phyloP scores from a whole-genome alignment of 2,888 invertebrate species.

The Rhyacophila evoluta region DNA sequence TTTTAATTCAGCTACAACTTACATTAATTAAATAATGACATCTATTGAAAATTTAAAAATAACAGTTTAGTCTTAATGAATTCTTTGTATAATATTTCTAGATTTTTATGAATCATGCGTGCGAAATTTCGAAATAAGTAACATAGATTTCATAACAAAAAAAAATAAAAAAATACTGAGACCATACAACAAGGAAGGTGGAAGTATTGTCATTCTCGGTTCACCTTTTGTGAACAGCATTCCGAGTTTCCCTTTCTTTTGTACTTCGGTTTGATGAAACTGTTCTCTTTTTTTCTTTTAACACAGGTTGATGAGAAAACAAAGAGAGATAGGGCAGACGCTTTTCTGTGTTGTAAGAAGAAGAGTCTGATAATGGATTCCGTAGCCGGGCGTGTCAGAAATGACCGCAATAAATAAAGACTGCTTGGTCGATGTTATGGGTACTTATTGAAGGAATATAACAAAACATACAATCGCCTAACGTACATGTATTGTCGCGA shows the following conservation, averaged over 20 bases:
- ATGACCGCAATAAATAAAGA: constrained; percentile 47
- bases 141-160: background rate
- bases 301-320: constrained; percentile 41
- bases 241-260: constrained; percentile 31
- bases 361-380: constrained; percentile 47
- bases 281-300: constrained; percentile 29
- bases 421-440: background rate
- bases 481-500: background rate
- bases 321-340: constrained; percentile 37
- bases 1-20: too few relatives aligned
- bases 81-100: too few relatives aligned
- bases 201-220: constrained; percentile 16
- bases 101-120: background rate
- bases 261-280: constrained; percentile 45
- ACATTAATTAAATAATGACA: too few relatives aligned
- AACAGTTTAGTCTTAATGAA: too few relatives aligned
- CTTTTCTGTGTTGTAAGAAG: constrained; percentile 36
- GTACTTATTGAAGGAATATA: background rate
- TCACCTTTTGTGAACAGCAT: constrained; percentile 45
- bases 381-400: constrained; percentile 42
- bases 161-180: background rate
- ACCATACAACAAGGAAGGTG: background rate
- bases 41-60: too few relatives aligned
- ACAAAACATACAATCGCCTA: background rate
- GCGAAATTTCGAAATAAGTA: background rate